Base-by-base conservation (phyloP, 2,888 invertebrate species). In the Sericinus montela region DNA sequence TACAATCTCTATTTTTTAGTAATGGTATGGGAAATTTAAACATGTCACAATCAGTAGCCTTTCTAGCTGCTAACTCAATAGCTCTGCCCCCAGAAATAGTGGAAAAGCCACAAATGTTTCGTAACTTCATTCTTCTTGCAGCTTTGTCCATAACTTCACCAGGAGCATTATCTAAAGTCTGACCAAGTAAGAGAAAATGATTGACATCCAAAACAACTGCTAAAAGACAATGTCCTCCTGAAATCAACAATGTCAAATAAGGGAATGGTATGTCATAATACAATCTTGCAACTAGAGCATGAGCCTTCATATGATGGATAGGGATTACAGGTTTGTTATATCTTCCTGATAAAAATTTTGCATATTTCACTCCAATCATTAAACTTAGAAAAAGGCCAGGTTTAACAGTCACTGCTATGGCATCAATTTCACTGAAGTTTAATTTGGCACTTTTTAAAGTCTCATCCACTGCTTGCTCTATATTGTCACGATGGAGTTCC, bases 301-400 rank as follows among this genome's bases (percentile, higher is more conserved):
- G 99, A 1, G 99, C 99, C 89, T 98, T 95, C 99, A 99, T 99
- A 66, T 99, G 99, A 89, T 99, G 99, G 51, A 99, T 94, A 0
- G 99, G 98, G 71, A 99, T 95, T 55, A 99, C 84, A 0, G 97
- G 97, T 73, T 94, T 96, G 0, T 90, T 81, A 55, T 91, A 86
- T 45, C 85, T 81, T 58, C 85, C 89, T 14, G 94, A 92, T 41
- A 98, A 75, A 66, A 93, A 90, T 66, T 94, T 95, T 0, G 95
- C 97, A 91, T 96, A 96, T 57, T 93, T 92, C 36, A 94, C 84
- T 29, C 98, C 98, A 53, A 98, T 92, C 51, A 88, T 59, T 45
- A 99, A 85, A 48, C 97, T 97, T 45, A 95, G 66, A 0, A 92
- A 79, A 55, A 98, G 78, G n/a, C 97, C 95, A 49, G 99, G 99